phyloP scores from a whole-genome alignment of 2,797 vertebrate species.

The Bradypodion pumilum region DNA sequence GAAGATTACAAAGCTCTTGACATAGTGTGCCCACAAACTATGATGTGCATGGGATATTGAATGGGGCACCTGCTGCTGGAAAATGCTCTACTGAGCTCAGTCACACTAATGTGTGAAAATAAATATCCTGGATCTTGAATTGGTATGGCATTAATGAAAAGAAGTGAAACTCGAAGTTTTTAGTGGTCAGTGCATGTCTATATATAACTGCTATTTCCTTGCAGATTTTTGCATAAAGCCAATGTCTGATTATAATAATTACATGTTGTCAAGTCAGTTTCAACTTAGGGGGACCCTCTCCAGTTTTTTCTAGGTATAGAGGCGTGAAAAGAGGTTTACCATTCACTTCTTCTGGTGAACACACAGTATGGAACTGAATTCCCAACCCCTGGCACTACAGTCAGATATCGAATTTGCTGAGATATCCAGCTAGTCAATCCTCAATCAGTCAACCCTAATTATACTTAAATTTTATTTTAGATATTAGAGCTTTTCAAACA shows the following conservation, averaged over 20 bases:
- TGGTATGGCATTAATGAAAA: neutral
- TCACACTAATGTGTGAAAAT: neutral
- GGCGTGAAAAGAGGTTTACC: too few species aligned
- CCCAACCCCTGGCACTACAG: too few species aligned
- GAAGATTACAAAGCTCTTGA: neutral
- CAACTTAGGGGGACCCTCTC: too few species aligned
- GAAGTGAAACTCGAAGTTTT: neutral
- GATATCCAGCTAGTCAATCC: neutral
- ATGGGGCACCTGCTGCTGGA: neutral
- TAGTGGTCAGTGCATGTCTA: neutral
- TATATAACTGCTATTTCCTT: neutral
- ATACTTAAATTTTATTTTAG: conserved; percentile 3
- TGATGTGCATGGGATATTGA: too few species aligned
- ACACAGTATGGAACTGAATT: too few species aligned
- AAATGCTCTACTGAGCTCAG: neutral
- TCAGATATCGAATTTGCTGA: too few species aligned
- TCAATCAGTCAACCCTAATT: neutral
- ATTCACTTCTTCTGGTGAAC: too few species aligned
- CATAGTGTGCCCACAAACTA: neutral
- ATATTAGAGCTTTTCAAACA: neutral
- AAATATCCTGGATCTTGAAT: neutral
- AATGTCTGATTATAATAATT: too few species aligned
- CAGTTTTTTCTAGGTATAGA: too few species aligned
- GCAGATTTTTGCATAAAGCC: neutral
- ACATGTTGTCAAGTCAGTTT: too few species aligned